Evolutionary conservation across 2,113 vertebrate species (phyloP).

Genomic region (Pseudorhombus dupliciocellatus): DNA sequence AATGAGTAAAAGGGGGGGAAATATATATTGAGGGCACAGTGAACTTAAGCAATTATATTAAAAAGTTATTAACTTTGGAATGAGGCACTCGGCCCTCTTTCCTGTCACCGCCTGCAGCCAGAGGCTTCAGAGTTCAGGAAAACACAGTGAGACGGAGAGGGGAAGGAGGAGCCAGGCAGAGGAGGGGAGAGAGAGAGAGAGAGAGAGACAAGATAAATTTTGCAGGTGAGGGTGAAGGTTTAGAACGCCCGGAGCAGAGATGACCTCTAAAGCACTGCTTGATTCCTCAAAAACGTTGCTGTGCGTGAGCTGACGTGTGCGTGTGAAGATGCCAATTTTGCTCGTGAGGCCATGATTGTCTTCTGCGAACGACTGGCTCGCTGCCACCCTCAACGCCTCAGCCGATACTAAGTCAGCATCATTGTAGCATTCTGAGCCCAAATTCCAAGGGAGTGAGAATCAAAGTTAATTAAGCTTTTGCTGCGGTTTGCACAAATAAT

Average conservation of each 20-base stretch:
- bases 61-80: slow-evolving; percentile 82
- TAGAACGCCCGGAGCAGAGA: slow-evolving; percentile 16
- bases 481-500: slow-evolving; percentile 78
- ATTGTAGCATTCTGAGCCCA: slow-evolving; percentile 56
- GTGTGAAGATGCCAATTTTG: slow-evolving; percentile 23
- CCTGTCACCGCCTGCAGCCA: slow-evolving; percentile 55
- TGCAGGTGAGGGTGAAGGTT: slow-evolving; percentile 37
- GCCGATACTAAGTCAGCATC: slow-evolving; percentile 63
- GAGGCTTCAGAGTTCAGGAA: slow-evolving; percentile 54
- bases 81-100: slow-evolving; percentile 68
- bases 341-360: slow-evolving; percentile 46
- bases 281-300: neutral
- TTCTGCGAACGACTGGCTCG: slow-evolving; percentile 42
- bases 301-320: neutral
- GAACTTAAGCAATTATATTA: slow-evolving; percentile 83
- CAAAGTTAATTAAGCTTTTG: slow-evolving; percentile 81
- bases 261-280: slow-evolving; percentile 9
- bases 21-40: slow-evolving; percentile 78
- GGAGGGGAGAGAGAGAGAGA: slow-evolving; percentile 7
- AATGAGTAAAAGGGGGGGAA: slow-evolving; percentile 72
- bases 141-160: slow-evolving; percentile 26
- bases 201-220: slow-evolving; percentile 30
- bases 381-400: slow-evolving; percentile 32
- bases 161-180: neutral
- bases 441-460: slow-evolving; percentile 67